phyloP scores from a whole-genome alignment of 53 echinoderm and acorn worm genomes.

The Glandiceps talaboti region DNA sequence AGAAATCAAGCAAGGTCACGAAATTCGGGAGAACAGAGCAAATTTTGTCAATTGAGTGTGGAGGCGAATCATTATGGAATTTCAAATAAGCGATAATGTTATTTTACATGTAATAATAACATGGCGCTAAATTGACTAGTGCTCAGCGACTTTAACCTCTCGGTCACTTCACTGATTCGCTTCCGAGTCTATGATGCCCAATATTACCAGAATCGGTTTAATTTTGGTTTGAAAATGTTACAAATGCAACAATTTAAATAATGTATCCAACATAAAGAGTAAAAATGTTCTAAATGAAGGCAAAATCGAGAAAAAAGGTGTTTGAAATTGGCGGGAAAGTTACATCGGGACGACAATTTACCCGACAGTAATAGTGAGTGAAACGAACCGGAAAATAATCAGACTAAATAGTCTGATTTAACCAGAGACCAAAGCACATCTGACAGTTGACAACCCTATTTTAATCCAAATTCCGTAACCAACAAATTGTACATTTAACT shows the following conservation, averaged over 20 bases:
- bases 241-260: too few relatives aligned
- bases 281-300: not conserved
- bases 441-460: not conserved
- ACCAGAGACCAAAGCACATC: not conserved
- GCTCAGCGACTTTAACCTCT: not conserved
- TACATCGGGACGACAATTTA: not conserved
- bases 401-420: not conserved
- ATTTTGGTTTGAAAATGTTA: too few relatives aligned
- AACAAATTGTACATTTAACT: not conserved
- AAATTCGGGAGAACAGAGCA: not conserved
- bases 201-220: too few relatives aligned
- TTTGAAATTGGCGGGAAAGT: not conserved
- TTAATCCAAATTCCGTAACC: not conserved
- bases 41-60: not conserved
- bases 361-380: not conserved
- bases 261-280: too few relatives aligned
- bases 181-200: not conserved
- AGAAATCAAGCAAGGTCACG: not conserved
- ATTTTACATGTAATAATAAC: not conserved
- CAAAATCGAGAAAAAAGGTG: not conserved
- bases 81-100: not conserved
- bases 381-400: not conserved
- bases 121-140: not conserved
- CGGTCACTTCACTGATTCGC: not conserved
- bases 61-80: not conserved